Percentiles rank a stretch among this genome's conserved stretches.
Evolutionary conservation across 2,797 vertebrate species (phyloP).

Genomic region (Harpagifer antarcticus): DNA sequence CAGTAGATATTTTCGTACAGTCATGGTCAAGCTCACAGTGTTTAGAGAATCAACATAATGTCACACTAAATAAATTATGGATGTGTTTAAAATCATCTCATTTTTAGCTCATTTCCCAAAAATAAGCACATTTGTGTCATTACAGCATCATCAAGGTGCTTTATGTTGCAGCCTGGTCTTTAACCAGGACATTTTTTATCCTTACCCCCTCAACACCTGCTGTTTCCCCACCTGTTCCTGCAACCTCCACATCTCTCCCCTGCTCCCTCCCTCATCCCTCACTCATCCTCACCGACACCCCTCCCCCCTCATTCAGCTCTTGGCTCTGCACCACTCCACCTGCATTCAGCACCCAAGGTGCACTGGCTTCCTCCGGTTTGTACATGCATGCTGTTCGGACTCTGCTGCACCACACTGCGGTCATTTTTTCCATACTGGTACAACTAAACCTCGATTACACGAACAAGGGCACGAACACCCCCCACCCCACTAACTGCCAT

Average conservation of each 20-base stretch:
- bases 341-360: slow-evolving; percentile 69
- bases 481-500: slow-evolving; percentile 18
- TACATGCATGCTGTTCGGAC: slow-evolving; percentile 47
- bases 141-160: slow-evolving; percentile 56
- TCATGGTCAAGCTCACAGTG: not conserved
- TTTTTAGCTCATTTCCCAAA: slow-evolving; percentile 22
- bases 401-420: slow-evolving; percentile 58
- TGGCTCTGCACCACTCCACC: slow-evolving; percentile 64
- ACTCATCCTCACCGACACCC: slow-evolving; percentile 7
- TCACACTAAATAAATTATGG: slow-evolving; percentile 11
- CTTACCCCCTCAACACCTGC: slow-evolving; percentile 69
- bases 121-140: slow-evolving; percentile 40
- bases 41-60: slow-evolving; percentile 8
- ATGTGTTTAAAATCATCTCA: slow-evolving; percentile 3
- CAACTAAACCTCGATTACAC: slow-evolving; percentile 40
- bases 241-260: slow-evolving; percentile 62
- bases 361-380: slow-evolving; percentile 36
- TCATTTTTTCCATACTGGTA: slow-evolving; percentile 31
- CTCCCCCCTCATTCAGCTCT: slow-evolving; percentile 17
- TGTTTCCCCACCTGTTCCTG: slow-evolving; percentile 82
- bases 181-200: slow-evolving; percentile 34
- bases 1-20: not conserved
- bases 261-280: slow-evolving; percentile 43
- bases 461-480: slow-evolving; percentile 59
- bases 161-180: slow-evolving; percentile 44